These are phyloP conservation scores for Sebastes schlegelii DNA, from an alignment of 2,113 vertebrate species.

Conservation along the genomic window DNA sequence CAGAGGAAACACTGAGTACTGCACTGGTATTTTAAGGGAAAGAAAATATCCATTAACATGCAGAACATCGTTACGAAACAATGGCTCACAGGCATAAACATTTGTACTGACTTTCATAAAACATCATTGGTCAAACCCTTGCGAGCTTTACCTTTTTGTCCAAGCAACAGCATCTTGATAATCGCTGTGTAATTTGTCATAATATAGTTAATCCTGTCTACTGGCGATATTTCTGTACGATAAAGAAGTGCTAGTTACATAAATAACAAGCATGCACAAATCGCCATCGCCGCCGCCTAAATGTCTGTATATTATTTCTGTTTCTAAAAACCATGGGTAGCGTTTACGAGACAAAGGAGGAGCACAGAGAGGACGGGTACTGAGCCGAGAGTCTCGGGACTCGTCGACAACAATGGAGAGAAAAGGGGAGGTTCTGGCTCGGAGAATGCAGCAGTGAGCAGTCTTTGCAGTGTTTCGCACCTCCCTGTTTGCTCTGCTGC, in stretches of 20 bases:
- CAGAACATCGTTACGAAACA: background rate
- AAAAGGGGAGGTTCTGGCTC: slow-evolving; percentile 66
- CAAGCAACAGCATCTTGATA: background rate
- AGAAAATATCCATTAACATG: slow-evolving; percentile 4
- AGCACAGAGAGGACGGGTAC: slow-evolving; percentile 9
- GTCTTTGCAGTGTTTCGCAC: slow-evolving; percentile 69
- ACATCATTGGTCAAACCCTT: background rate
- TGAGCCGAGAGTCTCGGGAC: slow-evolving; percentile 57
- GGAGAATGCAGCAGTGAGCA: slow-evolving; percentile 72
- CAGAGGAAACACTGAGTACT: slow-evolving; percentile 1
- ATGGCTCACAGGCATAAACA: background rate
- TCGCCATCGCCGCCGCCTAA: background rate
- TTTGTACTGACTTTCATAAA: background rate
- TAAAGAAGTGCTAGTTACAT: background rate
- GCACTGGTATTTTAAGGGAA: slow-evolving; percentile 9
- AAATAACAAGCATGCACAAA: slow-evolving; percentile 9
- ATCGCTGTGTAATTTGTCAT: background rate
- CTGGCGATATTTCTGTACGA: background rate
- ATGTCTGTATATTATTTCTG: background rate
- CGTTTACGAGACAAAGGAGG: slow-evolving; percentile 15
- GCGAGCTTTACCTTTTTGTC: background rate
- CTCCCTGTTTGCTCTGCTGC: slow-evolving; percentile 56
- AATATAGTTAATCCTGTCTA: background rate
- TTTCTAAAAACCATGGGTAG: slow-evolving; percentile 8
- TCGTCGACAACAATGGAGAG: slow-evolving; percentile 63